Evolutionary conservation across 53 echinoderm and acorn worm species (phyloP), one percentile per base, ranked within the genome.

Genomic region (Luidia sarsii): DNA sequence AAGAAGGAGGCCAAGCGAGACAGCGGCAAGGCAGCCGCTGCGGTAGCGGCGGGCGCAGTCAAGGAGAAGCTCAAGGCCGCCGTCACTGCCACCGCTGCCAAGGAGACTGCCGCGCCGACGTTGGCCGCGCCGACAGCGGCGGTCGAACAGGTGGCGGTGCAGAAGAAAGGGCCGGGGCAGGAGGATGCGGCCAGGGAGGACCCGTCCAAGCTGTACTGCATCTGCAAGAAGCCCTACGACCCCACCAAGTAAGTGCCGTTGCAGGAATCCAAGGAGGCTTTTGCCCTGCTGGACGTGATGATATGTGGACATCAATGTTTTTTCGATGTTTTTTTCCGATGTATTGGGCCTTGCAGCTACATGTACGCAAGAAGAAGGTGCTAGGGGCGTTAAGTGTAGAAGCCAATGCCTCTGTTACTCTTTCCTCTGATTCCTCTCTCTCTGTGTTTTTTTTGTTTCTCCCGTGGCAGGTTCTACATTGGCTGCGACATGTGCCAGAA

Each of bases 401-500:
- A n/a, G n/a, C n/a, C n/a, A n/a, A n/a, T n/a, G 7, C 4, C 27
- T 56, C 27, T 6, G 57, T 56, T 27, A 56, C 22, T 48, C 11
- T 13, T 48, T 48, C 11, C 7, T 16, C 25, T 6, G 15, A 27
- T 56, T 56, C 18, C 25, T 56, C 22, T 56, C 33, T 14, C 33
- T 63, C 25, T 6, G 4, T 63, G 22, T 63, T 25, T 63, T n/a
- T 4, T 53, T 21, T 53, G 7, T 21, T 53, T 19, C 50, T 25
- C 14, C 4, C 22, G 16, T 67, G 67, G 15, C 73, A 99, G 99
- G 70, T 99, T 99, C 67, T 99, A 99, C 85, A 94, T 99, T 14
- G 99, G 99, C 14, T 99, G 99, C 80, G 99, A 99, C 60, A 87
- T 99, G 82, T 99, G 99, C 85, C 85, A 87, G 79, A 99, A 99